Base-by-base conservation (phyloP, 2,888 invertebrate genomes). In the Drosophila crucigera region DNA sequence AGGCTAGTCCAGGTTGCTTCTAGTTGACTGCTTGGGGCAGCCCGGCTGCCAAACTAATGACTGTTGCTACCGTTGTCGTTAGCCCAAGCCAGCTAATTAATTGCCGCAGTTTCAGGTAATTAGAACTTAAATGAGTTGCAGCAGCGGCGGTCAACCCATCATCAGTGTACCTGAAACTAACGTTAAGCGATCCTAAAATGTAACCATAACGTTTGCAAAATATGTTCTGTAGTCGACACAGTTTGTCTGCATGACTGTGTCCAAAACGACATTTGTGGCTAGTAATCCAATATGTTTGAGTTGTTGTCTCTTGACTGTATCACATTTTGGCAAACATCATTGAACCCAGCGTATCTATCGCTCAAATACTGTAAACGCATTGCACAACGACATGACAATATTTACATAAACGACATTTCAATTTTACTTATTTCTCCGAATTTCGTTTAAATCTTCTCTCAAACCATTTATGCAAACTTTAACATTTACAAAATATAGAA, bases 21-120 rank as follows among this genome's bases (percentile, higher is more conserved):
- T 58, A 39, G 56, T 53, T 50, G 49, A 14, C 30, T 58, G 58
- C 77, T 67, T 58, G 43, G 55, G 68, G 58, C 47, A 47, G 47
- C 60, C 77, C 28, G 60, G 47, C 71, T 68, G 64, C 65, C 73
- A 74, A 85, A 86, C 84, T 89, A 83, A 85, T 89, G 89, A 81
- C 84, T 83, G 76, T 74, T 80, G 86, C 76, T 83, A 80, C 66
- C 72, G 78, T 69, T 83, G 82, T 74, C 72, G 85, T 74, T 79
- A 70, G 76, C 62, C 73, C 77, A 61, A 76, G 73, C 76, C 69
- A 64, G 70, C 84, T 86, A 89, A 85, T 85, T 85, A 85, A 85
- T 85, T 84, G 85, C 82, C 84, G 88, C 85, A 86, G 87, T 89
- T 83, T 84, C 87, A 85, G 84, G 87, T 89, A 89, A 85, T 85